Evolutionary conservation across 2,888 invertebrate genomes (phyloP), one percentile per base, ranked within the genome.

Genomic region (Phlogophora meticulosa): DNA sequence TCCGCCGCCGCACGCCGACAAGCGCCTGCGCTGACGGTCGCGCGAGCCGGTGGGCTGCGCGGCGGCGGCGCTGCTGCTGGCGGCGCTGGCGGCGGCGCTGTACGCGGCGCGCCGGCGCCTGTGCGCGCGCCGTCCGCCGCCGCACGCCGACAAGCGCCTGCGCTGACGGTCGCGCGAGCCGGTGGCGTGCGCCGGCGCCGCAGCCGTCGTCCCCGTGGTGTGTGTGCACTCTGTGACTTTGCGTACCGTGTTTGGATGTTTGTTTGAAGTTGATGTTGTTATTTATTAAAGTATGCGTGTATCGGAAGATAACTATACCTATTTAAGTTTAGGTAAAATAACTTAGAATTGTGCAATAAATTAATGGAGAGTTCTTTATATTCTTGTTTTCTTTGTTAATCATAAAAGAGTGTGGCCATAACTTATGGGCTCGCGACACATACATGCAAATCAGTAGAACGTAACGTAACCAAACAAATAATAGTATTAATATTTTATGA

Each of bases 31-130:
- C 80, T 85, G 84, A 83, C 76, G n/a, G n/a, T n/a, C n/a, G n/a
- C n/a, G 97, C 36, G 96, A 97, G 76, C 97, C 97, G 40, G 97
- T 97, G 85, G 98, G 97, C 57, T 96, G 97, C 69, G 97, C 97
- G n/a, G 97, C 96, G 15, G 97, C 96, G 36, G 95, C 98, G 69
- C 96, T 97, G 63, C 96, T 97, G 85, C 90, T 98, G 76, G 96
- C 97, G 15, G 96, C 96, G 69, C 96, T 97, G 11, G 96, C 97
- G 58, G 96, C 96, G 53, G 97, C 96, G 59, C 96, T 97, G 83
- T 96, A 82, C 82, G 85, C 87, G 57, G 88, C 87, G 71, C 91
- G 93, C 24, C 91, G 88, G 72, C 92, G 91, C 51, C 81, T 88
- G 76, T 82, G 85, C 74, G 76, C 81, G 61, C 52, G 72, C 22